phyloP scores from a whole-genome alignment of 2,797 vertebrate genomes.

The Poeciliopsis infans region DNA sequence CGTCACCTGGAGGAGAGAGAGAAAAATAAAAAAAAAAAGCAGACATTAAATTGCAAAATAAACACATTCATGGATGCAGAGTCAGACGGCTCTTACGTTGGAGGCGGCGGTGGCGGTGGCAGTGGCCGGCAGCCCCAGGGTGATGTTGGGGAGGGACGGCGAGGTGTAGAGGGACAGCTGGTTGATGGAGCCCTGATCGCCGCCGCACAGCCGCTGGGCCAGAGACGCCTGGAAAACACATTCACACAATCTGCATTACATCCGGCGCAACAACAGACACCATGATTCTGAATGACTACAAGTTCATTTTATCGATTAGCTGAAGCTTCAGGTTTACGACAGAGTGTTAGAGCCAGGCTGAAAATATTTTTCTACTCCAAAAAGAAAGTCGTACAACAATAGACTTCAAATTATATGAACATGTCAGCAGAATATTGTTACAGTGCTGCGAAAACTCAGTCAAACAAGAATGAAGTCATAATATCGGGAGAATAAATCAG shows the following conservation, averaged over 20 bases:
- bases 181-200: conserved; percentile 84
- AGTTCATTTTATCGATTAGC: too few species aligned
- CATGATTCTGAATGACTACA: not conserved
- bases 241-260: conserved; percentile 49
- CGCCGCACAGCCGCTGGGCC: conserved; percentile 89
- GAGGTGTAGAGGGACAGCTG: conserved; percentile 97
- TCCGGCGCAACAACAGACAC: not conserved
- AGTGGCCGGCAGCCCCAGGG: conserved; percentile 91
- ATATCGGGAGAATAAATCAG: too few species aligned
- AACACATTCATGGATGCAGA: not conserved
- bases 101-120: conserved; percentile 84
- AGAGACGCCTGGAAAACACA: conserved; percentile 76
- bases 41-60: not conserved
- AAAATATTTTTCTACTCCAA: too few species aligned
- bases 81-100: conserved; percentile 68
- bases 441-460: too few species aligned
- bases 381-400: too few species aligned
- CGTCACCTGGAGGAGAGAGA: conserved; percentile 80
- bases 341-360: too few species aligned
- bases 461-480: too few species aligned
- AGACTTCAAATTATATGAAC: too few species aligned
- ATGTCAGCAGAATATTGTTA: too few species aligned
- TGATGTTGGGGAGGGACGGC: conserved; percentile 97
- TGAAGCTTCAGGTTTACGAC: too few species aligned
- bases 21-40: not conserved